Conservation (phyloP, 2,113 vertebrate species). For the Ivindomyrus marchei region DNA sequence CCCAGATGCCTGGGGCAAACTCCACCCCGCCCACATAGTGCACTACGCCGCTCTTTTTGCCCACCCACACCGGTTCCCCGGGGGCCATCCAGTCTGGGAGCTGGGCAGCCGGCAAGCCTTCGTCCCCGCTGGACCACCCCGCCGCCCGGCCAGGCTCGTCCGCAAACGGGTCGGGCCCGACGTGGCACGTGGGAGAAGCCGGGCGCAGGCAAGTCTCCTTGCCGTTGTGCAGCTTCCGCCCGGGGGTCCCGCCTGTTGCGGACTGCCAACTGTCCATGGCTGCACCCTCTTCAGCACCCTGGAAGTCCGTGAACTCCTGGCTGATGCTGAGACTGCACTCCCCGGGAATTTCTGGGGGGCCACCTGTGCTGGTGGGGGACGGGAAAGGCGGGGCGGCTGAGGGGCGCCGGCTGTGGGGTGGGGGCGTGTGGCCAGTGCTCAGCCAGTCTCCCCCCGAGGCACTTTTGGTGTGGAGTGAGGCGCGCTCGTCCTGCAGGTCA, state of each 20-base stretch:
- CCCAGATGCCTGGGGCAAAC: slow-evolving; percentile 75
- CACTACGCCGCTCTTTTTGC: slow-evolving; percentile 62
- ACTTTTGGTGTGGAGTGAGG: slow-evolving; percentile 58
- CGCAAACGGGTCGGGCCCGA: slow-evolving; percentile 40
- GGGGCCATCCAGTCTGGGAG: slow-evolving; percentile 64
- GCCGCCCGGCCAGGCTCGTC: slow-evolving; percentile 42
- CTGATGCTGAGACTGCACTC: slow-evolving; percentile 47
- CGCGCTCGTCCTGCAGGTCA: slow-evolving; percentile 54
- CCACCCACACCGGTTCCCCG: slow-evolving; percentile 70
- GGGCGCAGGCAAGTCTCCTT: slow-evolving; percentile 30
- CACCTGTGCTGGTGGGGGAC: slow-evolving; percentile 15
- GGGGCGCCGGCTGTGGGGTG: neutral
- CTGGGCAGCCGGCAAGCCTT: slow-evolving; percentile 53
- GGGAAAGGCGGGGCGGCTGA: neutral
- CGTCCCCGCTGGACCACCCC: slow-evolving; percentile 58
- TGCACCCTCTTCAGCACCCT: slow-evolving; percentile 71
- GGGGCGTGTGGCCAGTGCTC: neutral
- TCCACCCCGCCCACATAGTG: slow-evolving; percentile 71
- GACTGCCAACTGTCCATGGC: slow-evolving; percentile 44
- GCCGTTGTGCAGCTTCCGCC: slow-evolving; percentile 35
- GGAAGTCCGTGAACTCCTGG: slow-evolving; percentile 87
- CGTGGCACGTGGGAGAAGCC: slow-evolving; percentile 45
- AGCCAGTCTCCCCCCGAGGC: slow-evolving; percentile 53
- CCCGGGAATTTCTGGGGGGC: slow-evolving; percentile 21
- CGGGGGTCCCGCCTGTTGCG: slow-evolving; percentile 6